Evolutionary conservation across 1,140 invertebrate genomes (phyloP).

Genomic region (Diploscapter pachys): DNA sequence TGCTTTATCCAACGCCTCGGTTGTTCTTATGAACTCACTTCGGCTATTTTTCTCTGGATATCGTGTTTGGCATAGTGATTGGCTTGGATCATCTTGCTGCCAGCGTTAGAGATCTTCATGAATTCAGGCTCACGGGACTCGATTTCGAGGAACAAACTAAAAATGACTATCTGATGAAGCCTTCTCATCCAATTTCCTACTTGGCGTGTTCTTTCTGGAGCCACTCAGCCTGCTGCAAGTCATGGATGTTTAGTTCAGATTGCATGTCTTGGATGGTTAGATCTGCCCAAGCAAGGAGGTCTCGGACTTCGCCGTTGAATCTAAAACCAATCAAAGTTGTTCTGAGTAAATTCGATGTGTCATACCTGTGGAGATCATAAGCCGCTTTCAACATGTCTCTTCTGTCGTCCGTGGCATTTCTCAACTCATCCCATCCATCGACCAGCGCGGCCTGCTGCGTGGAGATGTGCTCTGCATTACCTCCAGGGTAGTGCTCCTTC

Average conservation of each 20-base stretch:
- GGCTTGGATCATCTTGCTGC: conserved; percentile 77
- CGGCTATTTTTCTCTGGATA: conserved; percentile 71
- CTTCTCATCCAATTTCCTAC: background rate
- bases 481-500: conserved; percentile 82
- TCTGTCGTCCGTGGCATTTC: conserved; percentile 74
- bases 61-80: conserved; percentile 72
- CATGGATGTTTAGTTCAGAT: conserved; percentile 77
- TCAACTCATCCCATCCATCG: conserved; percentile 80
- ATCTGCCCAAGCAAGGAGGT: conserved; percentile 82
- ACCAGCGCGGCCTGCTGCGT: conserved; percentile 79
- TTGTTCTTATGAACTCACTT: background rate
- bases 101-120: conserved; percentile 73
- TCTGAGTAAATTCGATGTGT: conserved; percentile 58
- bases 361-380: conserved; percentile 75
- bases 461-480: conserved; percentile 81
- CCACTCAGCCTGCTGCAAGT: conserved; percentile 79
- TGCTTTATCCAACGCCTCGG: too few species aligned
- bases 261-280: conserved; percentile 75
- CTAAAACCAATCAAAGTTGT: conserved; percentile 28
- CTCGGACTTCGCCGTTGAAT: conserved; percentile 65
- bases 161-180: background rate
- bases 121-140: conserved; percentile 86
- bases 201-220: conserved; percentile 76
- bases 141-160: conserved; percentile 81
- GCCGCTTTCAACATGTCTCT: conserved; percentile 78